phyloP scores from a whole-genome alignment of 2,797 vertebrate genomes.

The Bovichtus diacanthus region DNA sequence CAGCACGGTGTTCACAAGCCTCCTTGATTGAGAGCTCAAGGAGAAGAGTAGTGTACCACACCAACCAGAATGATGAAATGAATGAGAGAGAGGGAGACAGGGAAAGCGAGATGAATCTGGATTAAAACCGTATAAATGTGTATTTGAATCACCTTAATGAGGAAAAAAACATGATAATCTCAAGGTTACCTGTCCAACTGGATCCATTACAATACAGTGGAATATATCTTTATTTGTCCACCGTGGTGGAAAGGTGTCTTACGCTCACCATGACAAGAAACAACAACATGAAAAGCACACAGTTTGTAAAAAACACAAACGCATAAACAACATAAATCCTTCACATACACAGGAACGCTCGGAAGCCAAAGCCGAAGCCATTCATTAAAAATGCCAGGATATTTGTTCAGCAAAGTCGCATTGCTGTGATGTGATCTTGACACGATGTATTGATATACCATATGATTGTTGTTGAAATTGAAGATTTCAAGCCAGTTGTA shows the following conservation, averaged over 20 bases:
- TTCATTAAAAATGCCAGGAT: background rate
- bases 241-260: too few relatives aligned
- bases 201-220: too few relatives aligned
- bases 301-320: too few relatives aligned
- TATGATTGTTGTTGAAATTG: background rate
- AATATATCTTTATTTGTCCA: too few relatives aligned
- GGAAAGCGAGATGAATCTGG: conserved; percentile 21
- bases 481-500: background rate
- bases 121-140: background rate
- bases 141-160: background rate
- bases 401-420: background rate
- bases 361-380: background rate
- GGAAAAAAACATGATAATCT: background rate
- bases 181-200: background rate
- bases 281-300: too few relatives aligned
- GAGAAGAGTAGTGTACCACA: background rate
- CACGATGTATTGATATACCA: background rate
- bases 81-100: background rate
- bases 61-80: conserved; percentile 5
- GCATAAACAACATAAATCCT: too few relatives aligned
- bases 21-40: conserved; percentile 24
- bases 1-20: background rate
- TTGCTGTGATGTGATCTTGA: background rate
- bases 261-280: too few relatives aligned
- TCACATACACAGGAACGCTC: background rate